These are phyloP conservation scores for Labroides dimidiatus DNA, from an alignment of 2,797 vertebrate species.

Conservation along the genomic window DNA sequence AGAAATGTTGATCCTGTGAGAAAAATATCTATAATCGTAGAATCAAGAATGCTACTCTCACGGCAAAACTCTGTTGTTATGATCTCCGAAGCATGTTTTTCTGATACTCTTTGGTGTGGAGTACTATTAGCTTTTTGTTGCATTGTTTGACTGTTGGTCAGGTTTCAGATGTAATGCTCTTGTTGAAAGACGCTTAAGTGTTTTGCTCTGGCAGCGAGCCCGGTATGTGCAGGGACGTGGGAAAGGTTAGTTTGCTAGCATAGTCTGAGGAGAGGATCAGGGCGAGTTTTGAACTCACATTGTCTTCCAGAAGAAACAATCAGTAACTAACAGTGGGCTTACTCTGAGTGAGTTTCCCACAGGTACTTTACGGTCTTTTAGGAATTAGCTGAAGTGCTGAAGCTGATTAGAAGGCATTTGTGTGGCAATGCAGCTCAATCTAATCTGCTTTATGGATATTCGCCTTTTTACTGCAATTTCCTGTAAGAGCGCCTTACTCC, in stretches of 20 bases:
- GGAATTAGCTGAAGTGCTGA: conserved; percentile 81
- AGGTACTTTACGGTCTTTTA: conserved; percentile 73
- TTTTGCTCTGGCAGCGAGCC: conserved; percentile 45
- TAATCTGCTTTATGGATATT: conserved; percentile 56
- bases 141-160: conserved; percentile 25
- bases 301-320: conserved; percentile 62
- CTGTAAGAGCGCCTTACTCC: conserved; percentile 23
- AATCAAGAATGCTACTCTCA: conserved; percentile 5
- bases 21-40: conserved; percentile 13
- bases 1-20: conserved; percentile 21
- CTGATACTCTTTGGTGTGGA: conserved; percentile 2
- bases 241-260: conserved; percentile 37
- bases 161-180: conserved; percentile 33
- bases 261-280: conserved; percentile 52
- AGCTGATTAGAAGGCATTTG: conserved; percentile 81
- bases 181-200: conserved; percentile 45
- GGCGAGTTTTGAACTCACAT: conserved; percentile 53
- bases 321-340: conserved; percentile 66
- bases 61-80: conserved; percentile 22
- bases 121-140: conserved; percentile 1
- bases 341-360: conserved; percentile 79
- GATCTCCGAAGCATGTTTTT: conserved; percentile 1
- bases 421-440: conserved; percentile 66
- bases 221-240: conserved; percentile 57
- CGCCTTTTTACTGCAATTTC: conserved; percentile 37